Evolutionary conservation across 2,797 vertebrate species (phyloP), one percentile per base, ranked within the genome.

Genomic region (Chelon labrosus): DNA sequence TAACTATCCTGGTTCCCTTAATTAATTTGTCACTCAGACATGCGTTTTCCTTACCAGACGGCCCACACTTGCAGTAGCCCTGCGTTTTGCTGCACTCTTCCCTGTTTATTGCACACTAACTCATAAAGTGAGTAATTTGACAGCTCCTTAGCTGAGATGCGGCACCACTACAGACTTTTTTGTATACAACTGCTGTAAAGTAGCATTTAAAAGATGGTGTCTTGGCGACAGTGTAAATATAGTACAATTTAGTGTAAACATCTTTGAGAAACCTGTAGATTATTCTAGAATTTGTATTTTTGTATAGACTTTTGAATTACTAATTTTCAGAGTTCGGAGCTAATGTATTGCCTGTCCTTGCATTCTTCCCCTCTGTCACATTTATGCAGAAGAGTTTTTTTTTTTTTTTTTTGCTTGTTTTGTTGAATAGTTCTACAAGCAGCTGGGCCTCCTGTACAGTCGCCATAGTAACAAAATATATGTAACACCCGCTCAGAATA

Each of bases 261-360:
- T 86, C 69, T 93, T 91, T 89, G 76, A 84, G 78, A 85, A 90
- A 87, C 88, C 80, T 91, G 91, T 94, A 93, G 92, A 94, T 93
- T 92, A 90, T 90, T 92, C 87, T 91, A 92, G 90, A 89, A 92
- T 93, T 93, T 93, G 93, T 95, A 95, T 95, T 94, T 95, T 95
- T 95, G 94, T 95, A 95, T 89, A 94, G 91, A 94, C 86, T 88
- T 91, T 88, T 89, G 86, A 92, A 88, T 77, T 85, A 81, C 70
- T 85, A 90, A 89, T 85, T 88, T 80, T 87, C 84, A 75, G 86
- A 93, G 85, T 84, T 89, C 79, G 82, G 84, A 90, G 83, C 64
- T 85, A 37, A 84, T 80, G 75, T 75, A 73, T 70, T 74, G 57
- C 38, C 69, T 70, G 55, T 80, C 65, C 78, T 84, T 82, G 79